Conservation (phyloP, 2,888 invertebrate species). For the Micoletzkya japonica region DNA sequence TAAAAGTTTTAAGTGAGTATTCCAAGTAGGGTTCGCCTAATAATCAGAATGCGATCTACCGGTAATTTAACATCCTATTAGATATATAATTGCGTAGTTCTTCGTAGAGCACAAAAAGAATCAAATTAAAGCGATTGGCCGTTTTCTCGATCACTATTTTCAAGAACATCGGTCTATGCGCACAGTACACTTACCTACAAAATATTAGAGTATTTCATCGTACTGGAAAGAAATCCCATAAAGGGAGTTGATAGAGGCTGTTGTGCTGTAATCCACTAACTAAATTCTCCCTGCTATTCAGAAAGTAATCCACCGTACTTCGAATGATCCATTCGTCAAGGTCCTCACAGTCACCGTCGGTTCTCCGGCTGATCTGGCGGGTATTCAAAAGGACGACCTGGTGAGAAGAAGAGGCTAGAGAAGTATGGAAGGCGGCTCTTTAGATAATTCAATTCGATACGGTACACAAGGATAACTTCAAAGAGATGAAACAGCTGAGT, state of each 20-base stretch:
- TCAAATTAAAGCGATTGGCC: neutral
- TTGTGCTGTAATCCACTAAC: neutral
- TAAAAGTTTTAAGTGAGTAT: too few relatives aligned
- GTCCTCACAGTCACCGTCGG: conserved; percentile 12
- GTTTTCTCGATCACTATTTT: neutral
- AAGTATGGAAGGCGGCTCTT: neutral
- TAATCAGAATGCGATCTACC: too few relatives aligned
- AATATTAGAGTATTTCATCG: too few relatives aligned
- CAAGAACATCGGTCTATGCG: too few relatives aligned
- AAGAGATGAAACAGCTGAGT: conserved; percentile 20
- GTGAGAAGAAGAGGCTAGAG: neutral
- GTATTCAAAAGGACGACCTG: conserved; percentile 21
- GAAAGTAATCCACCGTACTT: conserved; percentile 27
- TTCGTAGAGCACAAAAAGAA: neutral
- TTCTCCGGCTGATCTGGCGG: conserved; percentile 24
- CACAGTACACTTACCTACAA: too few relatives aligned
- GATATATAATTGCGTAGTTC: neutral
- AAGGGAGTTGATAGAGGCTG: neutral
- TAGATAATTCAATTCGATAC: conserved; percentile 26
- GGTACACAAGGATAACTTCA: conserved; percentile 26
- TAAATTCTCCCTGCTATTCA: neutral
- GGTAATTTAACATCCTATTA: too few relatives aligned
- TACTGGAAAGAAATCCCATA: too few relatives aligned
- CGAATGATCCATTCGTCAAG: conserved; percentile 22
- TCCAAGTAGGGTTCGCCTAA: too few relatives aligned